Evolutionary conservation across 2,888 invertebrate genomes (phyloP).

Genomic region (Drosophila emarginata): DNA sequence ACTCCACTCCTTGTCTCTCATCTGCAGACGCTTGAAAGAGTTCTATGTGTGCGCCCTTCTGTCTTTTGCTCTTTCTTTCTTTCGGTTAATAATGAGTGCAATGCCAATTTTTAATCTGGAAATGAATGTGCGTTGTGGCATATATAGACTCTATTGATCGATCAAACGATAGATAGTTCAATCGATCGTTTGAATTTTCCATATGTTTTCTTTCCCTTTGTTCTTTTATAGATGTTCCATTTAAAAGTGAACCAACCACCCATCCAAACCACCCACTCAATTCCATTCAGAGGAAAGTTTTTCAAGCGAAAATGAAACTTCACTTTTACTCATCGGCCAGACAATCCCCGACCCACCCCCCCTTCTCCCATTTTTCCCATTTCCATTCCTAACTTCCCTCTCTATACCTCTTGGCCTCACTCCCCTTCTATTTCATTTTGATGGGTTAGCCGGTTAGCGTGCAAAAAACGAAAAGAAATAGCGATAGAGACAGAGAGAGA

Average conservation of each 20-base stretch:
- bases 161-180: not conserved
- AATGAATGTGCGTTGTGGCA: not conserved
- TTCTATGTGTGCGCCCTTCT: constrained; percentile 40
- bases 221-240: not conserved
- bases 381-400: not conserved
- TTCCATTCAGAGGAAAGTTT: constrained; percentile 41
- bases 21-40: constrained; percentile 10
- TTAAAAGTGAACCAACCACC: not conserved
- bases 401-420: not conserved
- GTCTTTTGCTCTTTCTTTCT: constrained; percentile 7
- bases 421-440: constrained; percentile 9
- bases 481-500: not conserved
- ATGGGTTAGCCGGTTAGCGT: constrained; percentile 42
- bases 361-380: not conserved
- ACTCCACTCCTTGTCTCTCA: not conserved
- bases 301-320: constrained; percentile 51
- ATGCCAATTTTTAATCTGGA: constrained; percentile 46
- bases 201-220: not conserved
- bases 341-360: not conserved
- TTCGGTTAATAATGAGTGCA: constrained; percentile 56
- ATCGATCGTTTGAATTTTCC: too few species aligned
- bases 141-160: not conserved
- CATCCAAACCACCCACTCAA: constrained; percentile 30
- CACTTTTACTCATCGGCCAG: constrained; percentile 52
- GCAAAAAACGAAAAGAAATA: not conserved